Evolutionary conservation across 2,113 vertebrate species (phyloP).

Genomic region (Cygnus buccinator): DNA sequence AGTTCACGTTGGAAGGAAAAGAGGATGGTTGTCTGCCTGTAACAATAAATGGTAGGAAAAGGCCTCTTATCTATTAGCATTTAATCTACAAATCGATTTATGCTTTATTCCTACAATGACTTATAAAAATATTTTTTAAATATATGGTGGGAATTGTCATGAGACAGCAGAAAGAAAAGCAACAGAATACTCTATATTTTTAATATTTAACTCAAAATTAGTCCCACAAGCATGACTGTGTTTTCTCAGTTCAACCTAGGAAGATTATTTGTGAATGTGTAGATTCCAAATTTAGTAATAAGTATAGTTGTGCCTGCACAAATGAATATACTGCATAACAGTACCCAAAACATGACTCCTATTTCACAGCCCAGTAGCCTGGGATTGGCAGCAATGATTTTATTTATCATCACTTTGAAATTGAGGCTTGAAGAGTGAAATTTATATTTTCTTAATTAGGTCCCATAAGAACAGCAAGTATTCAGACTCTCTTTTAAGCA

Average conservation of each 20-base stretch:
- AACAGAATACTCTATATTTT: background rate
- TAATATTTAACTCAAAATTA: background rate
- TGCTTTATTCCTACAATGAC: background rate
- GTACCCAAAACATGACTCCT: background rate
- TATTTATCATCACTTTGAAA: background rate
- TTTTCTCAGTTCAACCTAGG: background rate
- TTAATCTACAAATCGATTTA: background rate
- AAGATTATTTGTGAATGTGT: background rate
- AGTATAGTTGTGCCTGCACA: background rate
- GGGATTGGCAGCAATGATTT: background rate
- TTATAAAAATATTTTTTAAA: background rate
- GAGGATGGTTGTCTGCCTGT: background rate
- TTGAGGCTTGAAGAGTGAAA: background rate
- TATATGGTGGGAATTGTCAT: background rate
- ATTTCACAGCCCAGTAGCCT: background rate
- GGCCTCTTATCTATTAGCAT: background rate
- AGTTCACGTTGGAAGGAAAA: background rate
- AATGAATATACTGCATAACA: background rate
- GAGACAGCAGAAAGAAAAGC: background rate
- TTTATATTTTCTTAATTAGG: conserved; percentile 40
- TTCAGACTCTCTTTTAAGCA: conserved; percentile 11
- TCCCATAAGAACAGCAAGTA: conserved; percentile 10
- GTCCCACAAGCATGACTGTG: background rate
- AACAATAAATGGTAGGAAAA: background rate
- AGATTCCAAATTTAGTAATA: background rate